Conservation (phyloP, 2,888 invertebrate species). For the Mythimna lalbum region DNA sequence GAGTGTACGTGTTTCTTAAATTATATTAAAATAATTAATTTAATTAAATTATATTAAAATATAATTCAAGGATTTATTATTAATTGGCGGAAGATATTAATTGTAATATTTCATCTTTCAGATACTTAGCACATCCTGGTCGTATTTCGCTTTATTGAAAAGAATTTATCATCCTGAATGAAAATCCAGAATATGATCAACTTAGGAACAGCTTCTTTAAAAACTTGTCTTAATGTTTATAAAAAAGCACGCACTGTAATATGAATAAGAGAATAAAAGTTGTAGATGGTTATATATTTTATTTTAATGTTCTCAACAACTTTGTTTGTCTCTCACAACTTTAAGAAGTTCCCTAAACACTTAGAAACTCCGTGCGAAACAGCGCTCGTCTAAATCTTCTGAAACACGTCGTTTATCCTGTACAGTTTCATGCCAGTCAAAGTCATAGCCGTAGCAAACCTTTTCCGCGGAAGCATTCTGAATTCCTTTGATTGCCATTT, state of each 20-base stretch:
- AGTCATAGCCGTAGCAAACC: slow-evolving; percentile 31
- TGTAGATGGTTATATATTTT: slow-evolving; percentile 2
- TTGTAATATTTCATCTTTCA: slow-evolving; percentile 13
- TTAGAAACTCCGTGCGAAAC: neutral
- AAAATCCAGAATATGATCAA: neutral
- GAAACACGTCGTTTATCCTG: neutral
- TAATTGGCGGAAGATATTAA: neutral
- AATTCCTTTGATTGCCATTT: slow-evolving; percentile 12
- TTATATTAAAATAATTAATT: too few relatives aligned
- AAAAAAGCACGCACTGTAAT: neutral
- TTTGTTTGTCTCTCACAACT: neutral
- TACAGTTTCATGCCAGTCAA: slow-evolving; percentile 10
- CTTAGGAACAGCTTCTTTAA: neutral
- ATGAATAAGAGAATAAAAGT: slow-evolving; percentile 18
- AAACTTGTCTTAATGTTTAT: neutral
- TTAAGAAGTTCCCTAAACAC: slow-evolving; percentile 4
- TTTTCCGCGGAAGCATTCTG: slow-evolving; percentile 6
- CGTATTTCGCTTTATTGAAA: slow-evolving; percentile 56
- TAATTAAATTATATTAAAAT: too few relatives aligned
- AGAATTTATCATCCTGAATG: slow-evolving; percentile 48
- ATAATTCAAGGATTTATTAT: neutral
- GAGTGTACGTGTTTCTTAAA: slow-evolving; percentile 40
- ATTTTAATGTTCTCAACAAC: slow-evolving; percentile 1
- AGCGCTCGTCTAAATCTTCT: neutral
- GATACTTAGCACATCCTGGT: slow-evolving; percentile 59